A percentile compares a stretch with the other conserved stretches of the same genome.
These are phyloP conservation scores for Zapus hudsonius DNA, from an alignment of 2,113 vertebrate species.

Conservation along the genomic window DNA sequence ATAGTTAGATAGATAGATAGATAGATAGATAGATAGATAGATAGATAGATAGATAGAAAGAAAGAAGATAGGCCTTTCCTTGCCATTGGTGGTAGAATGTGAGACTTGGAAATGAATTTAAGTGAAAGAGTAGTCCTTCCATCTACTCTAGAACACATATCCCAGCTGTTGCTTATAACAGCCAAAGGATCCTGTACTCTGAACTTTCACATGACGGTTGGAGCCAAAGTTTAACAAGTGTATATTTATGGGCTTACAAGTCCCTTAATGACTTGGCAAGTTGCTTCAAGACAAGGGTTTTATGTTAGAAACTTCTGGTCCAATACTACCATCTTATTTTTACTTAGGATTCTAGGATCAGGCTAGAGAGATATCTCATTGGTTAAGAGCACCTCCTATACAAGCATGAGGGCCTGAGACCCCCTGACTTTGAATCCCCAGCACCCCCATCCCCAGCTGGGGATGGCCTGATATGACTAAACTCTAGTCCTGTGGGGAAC, in stretches of 20 bases:
- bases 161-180: neutral
- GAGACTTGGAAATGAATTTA: neutral
- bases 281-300: slow-evolving; percentile 2
- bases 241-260: neutral
- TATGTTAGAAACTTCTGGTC: neutral
- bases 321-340: neutral
- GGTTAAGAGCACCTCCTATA: no score
- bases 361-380: no score
- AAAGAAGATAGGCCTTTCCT: neutral
- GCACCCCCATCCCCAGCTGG: no score
- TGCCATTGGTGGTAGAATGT: neutral
- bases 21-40: no score
- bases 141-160: neutral
- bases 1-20: no score
- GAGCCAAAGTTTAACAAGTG: neutral
- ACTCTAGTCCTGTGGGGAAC: no score
- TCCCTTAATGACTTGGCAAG: neutral
- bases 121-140: neutral
- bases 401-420: no score
- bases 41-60: no score
- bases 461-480: no score
- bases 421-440: no score
- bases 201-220: neutral
- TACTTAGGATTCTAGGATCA: neutral
- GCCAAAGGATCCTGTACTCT: neutral